Evolutionary conservation across 2,888 invertebrate species (phyloP).

Genomic region (Gymnoscelis rufifasciata): DNA sequence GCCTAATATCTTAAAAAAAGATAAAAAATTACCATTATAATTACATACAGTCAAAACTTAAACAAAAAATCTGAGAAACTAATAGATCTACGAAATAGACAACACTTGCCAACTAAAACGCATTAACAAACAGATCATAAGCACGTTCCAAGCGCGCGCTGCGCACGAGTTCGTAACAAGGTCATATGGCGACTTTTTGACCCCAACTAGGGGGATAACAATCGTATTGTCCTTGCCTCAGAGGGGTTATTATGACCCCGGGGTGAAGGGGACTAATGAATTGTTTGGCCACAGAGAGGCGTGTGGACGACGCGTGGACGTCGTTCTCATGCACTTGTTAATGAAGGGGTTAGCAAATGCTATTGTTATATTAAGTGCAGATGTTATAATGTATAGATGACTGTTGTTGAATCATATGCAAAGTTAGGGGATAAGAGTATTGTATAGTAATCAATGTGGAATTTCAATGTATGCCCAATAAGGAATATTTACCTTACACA

Average conservation of each 20-base stretch:
- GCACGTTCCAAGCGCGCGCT: constrained; percentile 33
- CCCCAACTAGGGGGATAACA: constrained; percentile 58
- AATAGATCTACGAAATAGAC: background rate
- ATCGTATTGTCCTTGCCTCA: constrained; percentile 55
- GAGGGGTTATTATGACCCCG: constrained; percentile 34
- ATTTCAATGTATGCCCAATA: too few relatives aligned
- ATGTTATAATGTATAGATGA: background rate
- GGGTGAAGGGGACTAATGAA: constrained; percentile 47
- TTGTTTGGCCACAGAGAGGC: constrained; percentile 55
- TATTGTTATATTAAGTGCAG: constrained; percentile 9
- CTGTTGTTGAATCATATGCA: background rate
- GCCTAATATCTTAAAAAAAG: too few relatives aligned
- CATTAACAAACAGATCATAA: constrained; percentile 5
- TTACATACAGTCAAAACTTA: too few relatives aligned
- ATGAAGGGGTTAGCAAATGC: constrained; percentile 26
- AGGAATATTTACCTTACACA: too few relatives aligned
- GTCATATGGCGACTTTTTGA: constrained; percentile 59
- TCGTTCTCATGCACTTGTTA: constrained; percentile 47
- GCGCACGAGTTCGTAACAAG: constrained; percentile 47
- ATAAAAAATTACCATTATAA: constrained; percentile 8
- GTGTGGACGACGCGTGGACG: constrained; percentile 69
- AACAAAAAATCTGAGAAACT: too few relatives aligned
- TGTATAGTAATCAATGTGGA: too few relatives aligned
- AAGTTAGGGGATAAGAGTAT: too few relatives aligned
- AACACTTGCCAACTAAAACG: background rate